Conservation (phyloP, 2,888 invertebrate genomes). For the Omphaloscelis lunosa region DNA sequence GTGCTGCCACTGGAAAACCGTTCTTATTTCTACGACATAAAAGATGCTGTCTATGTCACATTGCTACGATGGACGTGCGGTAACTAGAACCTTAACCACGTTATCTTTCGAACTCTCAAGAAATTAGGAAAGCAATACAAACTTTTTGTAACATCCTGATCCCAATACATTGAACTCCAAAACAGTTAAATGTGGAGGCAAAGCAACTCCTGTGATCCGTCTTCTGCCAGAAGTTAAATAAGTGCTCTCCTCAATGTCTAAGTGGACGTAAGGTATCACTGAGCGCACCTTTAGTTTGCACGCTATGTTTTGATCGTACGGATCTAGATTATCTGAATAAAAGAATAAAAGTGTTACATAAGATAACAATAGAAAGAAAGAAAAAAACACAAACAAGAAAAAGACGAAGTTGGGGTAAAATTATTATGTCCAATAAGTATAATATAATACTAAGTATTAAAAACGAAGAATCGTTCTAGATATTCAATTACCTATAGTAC, state of each 20-base stretch:
- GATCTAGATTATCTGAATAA: conserved; percentile 85
- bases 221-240: conserved; percentile 90
- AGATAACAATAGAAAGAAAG: background rate
- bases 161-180: conserved; percentile 93
- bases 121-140: conserved; percentile 50
- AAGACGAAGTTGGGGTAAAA: background rate
- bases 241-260: conserved; percentile 92
- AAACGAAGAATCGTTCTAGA: background rate
- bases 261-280: conserved; percentile 93
- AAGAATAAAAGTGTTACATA: background rate
- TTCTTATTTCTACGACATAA: background rate
- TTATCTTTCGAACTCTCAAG: background rate
- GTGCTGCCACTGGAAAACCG: background rate
- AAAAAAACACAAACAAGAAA: background rate
- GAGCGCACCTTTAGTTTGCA: conserved; percentile 91
- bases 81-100: background rate
- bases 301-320: conserved; percentile 89
- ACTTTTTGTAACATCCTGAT: conserved; percentile 90
- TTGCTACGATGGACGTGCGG: background rate
- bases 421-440: background rate
- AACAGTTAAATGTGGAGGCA: conserved; percentile 88
- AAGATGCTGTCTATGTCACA: background rate
- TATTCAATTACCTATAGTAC: conserved; percentile 80
- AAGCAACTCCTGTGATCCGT: conserved; percentile 80
- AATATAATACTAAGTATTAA: background rate